These are phyloP conservation scores for Pogonocichla stellata DNA, from an alignment of 2,113 vertebrate species.

Conservation along the genomic window DNA sequence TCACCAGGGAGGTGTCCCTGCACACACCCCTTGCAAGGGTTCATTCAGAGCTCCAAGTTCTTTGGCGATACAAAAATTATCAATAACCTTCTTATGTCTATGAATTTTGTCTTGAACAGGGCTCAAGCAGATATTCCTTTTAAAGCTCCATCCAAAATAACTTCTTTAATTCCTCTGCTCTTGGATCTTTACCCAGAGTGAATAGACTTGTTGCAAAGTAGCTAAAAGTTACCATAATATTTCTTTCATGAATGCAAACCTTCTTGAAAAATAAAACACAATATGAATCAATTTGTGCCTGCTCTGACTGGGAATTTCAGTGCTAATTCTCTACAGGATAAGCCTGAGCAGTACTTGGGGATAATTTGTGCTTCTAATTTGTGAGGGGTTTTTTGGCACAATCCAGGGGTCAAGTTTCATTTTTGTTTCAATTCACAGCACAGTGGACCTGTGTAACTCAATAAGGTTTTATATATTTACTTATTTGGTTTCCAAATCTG, in stretches of 20 bases:
- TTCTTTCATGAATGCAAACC: neutral
- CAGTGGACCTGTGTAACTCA: neutral
- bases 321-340: neutral
- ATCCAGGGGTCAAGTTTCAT: neutral
- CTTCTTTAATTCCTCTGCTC: neutral
- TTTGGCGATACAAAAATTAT: neutral
- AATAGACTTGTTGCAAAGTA: neutral
- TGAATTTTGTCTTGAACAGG: neutral
- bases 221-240: neutral
- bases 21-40: neutral
- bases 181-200: neutral
- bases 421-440: neutral
- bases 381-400: neutral
- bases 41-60: neutral
- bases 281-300: neutral
- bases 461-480: neutral
- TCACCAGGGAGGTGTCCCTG: neutral
- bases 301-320: neutral
- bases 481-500: neutral
- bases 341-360: neutral
- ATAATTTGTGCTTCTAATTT: slow-evolving; percentile 33
- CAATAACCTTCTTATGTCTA: neutral
- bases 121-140: neutral
- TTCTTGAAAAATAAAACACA: neutral
- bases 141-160: neutral